Evolutionary conservation across 2,888 invertebrate genomes (phyloP), one percentile per base, ranked within the genome.

Genomic region (Salpingus planirostris): DNA sequence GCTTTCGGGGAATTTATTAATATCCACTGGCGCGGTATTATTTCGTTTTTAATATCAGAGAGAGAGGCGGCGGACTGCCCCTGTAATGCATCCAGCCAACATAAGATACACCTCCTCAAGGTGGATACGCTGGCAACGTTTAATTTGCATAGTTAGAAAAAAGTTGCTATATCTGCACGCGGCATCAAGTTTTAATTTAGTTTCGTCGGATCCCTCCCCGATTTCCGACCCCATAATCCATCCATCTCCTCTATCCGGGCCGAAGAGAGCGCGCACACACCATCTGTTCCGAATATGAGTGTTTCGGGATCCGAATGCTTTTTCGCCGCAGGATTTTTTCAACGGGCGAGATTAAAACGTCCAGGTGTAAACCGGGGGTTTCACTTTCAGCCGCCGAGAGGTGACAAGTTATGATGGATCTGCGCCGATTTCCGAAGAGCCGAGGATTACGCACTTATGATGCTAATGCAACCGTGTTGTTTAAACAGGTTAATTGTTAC

Each of bases 401-500:
- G 38, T 58, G 60, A 60, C 60, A 60, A 57, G 55, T 57, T 53
- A 54, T 60, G 60, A 60, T 60, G 54, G 59, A 60, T 60, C 54
- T 52, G 23, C 36, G 27, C 34, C 46, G 47, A 50, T 49, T 47
- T 47, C 42, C 44, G 36, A 33, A 30, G 36, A 34, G 33, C 39
- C 39, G 33, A 31, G 46, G 50, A 47, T 49, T 49, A 50, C 47
- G 46, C 49, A 50, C 52, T 56, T 55, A 46, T 51, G 47, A 57
- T 59, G 59, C 59, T 59, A 60, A 60, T 59, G 58, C 50, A 37
- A 42, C 39, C 49, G 47, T 54, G 59, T 60, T 62, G 60, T 60
- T 62, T 62, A 62, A 62, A 61, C 59, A 60, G 54, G 50, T 54
- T 59, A 60, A 62, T 62, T 62, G 61, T 62, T 55, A 55, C 54